Conservation (phyloP, 2,888 invertebrate species). For the Polyommatus icarus region DNA sequence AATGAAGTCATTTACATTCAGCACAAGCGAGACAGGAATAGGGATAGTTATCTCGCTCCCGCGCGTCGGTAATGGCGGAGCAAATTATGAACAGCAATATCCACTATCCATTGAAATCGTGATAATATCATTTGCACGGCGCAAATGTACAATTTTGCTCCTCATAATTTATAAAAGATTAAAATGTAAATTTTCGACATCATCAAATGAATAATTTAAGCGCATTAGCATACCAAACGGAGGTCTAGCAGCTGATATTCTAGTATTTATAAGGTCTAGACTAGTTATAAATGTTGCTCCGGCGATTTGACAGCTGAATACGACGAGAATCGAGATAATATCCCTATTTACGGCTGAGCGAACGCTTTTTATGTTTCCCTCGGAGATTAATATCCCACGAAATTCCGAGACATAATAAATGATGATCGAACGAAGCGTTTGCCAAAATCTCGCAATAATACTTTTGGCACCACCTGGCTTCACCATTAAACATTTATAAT, state of each 20-base stretch:
- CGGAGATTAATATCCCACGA: neutral
- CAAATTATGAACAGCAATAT: constrained; percentile 61
- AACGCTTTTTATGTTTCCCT: constrained; percentile 8
- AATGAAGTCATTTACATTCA: constrained; percentile 79
- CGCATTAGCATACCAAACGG: constrained; percentile 16
- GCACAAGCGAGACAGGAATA: constrained; percentile 53
- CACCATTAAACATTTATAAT: constrained; percentile 3
- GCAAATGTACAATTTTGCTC: constrained; percentile 50
- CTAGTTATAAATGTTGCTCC: constrained; percentile 35
- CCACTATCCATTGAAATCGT: constrained; percentile 50
- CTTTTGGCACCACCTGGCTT: constrained; percentile 17
- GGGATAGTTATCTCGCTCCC: constrained; percentile 57
- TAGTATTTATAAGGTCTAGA: constrained; percentile 37
- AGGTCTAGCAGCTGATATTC: constrained; percentile 35
- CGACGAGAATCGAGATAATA: constrained; percentile 33
- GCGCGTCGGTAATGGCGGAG: constrained; percentile 68
- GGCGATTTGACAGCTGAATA: constrained; percentile 37
- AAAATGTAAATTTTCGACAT: constrained; percentile 15
- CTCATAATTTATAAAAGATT: neutral
- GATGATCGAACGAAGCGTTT: neutral
- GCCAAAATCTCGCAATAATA: constrained; percentile 7
- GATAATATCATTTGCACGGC: constrained; percentile 48
- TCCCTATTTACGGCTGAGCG: constrained; percentile 32
- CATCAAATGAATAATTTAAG: constrained; percentile 21
- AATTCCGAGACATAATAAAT: constrained; percentile 13